Evolutionary conservation across 2,113 vertebrate species (phyloP), one percentile per base, ranked within the genome.

Genomic region (Chamaetylas fuelleborni): DNA sequence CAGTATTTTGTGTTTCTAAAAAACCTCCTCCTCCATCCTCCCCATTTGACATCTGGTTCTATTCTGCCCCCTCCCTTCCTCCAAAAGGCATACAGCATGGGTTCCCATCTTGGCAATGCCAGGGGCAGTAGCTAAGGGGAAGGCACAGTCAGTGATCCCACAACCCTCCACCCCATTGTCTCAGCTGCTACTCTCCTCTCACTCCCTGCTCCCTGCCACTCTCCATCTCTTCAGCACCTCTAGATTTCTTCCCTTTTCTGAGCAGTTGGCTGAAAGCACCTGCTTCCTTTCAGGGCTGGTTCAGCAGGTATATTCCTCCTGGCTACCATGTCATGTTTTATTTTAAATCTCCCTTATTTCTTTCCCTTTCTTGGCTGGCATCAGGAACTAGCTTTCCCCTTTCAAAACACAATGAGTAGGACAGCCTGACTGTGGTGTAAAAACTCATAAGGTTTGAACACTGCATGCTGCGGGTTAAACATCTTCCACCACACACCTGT

Each of bases 1-100:
- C 66, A 94, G 43, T 77, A 82, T 89, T 91, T 90, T 92, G 42
- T 88, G 67, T 94, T 95, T 94, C 84, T 92, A 81, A 92, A 51
- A 93, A 90, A 60, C 51, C 47, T 90, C 64, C 78, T 88, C 70
- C 64, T 60, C 33, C 50, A 45, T 72, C 14, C 36, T 10, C 61
- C 66, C 81, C 58, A 82, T 87, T 45, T 67, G 50, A 67, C 60
- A 66, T 81, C 80, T 86, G 36, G 45, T 58, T 96, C 69, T 50
- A 10, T 80, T 58, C 40, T 57, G 6, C 6, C 29, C 8, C 26
- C 11, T 54, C 29, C 53, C 12, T 23, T 12, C 10, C 31, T 53
- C 53, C 26, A 28, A 2, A 2, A 51, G 5, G 2, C 10, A 5
- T 48, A 61, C 54, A 73, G 38, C 45, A 26, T 19, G 20, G 48